Percentiles rank a stretch among this genome's conserved stretches.
Evolutionary conservation across 1,140 invertebrate genomes (phyloP).

Genomic region (Meloidogyne floridensis): DNA sequence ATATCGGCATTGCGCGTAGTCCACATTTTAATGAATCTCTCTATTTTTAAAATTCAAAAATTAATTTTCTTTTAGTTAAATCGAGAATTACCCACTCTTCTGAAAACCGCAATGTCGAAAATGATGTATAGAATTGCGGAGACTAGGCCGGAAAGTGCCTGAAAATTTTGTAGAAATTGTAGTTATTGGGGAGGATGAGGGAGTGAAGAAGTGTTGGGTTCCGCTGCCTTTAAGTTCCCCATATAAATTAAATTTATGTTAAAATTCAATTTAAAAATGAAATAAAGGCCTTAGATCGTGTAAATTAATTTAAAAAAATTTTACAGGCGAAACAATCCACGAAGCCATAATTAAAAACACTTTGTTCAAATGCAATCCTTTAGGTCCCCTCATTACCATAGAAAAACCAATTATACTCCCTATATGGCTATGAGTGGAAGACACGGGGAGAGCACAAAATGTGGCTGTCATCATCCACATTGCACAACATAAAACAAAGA

Average conservation of each 20-base stretch:
- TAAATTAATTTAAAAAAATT: not conserved
- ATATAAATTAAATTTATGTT: no score
- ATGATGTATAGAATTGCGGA: conserved; percentile 40
- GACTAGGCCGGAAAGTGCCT: conserved; percentile 34
- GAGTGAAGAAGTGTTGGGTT: no score
- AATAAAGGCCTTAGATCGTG: no score
- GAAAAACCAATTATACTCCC: conserved; percentile 94
- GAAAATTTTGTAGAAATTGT: not conserved
- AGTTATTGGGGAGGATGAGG: not conserved
- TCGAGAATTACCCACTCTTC: conserved; percentile 23
- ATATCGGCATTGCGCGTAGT: conserved; percentile 81
- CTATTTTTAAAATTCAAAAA: conserved; percentile 19
- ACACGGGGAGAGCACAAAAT: conserved; percentile 87
- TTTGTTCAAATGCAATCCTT: conserved; percentile 72
- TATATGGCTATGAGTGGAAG: conserved; percentile 89
- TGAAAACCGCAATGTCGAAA: conserved; percentile 38
- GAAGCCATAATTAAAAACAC: conserved; percentile 62
- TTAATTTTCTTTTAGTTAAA: not conserved
- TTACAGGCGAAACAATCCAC: conserved; percentile 43
- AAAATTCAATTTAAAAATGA: no score
- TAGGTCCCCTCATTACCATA: conserved; percentile 80
- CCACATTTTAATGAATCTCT: conserved; percentile 79
- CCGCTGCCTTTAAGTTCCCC: no score
- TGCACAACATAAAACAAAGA: conserved; percentile 68
- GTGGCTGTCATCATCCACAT: conserved; percentile 90